Evolutionary conservation across 2,888 invertebrate genomes (phyloP).

Genomic region (Acrobasis repandana): DNA sequence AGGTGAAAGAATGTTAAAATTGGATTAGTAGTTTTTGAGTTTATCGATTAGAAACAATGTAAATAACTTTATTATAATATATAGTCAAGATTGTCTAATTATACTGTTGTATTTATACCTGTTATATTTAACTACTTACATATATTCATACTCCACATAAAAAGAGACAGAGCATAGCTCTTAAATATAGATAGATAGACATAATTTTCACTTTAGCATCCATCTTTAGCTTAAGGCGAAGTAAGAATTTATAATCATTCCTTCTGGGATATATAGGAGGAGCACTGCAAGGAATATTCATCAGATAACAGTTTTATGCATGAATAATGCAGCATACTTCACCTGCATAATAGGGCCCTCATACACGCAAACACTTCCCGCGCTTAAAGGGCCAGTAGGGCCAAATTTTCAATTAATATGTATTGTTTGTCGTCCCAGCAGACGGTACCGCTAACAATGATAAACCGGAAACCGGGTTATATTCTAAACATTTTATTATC

Average conservation of each 20-base stretch:
- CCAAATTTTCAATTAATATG: constrained; percentile 35
- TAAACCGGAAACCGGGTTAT: background rate
- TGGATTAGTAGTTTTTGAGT: no score
- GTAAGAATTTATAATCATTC: constrained; percentile 1
- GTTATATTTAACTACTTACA: no score
- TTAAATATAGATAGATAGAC: no score
- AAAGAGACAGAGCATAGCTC: no score
- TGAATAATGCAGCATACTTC: constrained; percentile 41
- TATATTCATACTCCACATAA: no score
- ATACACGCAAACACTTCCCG: constrained; percentile 30
- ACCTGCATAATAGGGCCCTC: constrained; percentile 38
- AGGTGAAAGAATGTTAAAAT: no score
- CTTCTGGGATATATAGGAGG: constrained; percentile 17
- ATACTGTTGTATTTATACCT: no score
- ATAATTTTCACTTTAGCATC: background rate
- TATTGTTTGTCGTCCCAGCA: constrained; percentile 21
- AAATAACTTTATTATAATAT: no score
- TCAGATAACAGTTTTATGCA: constrained; percentile 37
- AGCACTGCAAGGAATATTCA: constrained; percentile 38
- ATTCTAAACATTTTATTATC: constrained; percentile 1
- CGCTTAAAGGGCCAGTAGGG: constrained; percentile 28
- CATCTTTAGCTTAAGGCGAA: background rate
- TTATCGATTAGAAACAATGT: no score
- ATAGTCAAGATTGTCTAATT: no score
- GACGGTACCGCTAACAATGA: constrained; percentile 2